phyloP scores from a whole-genome alignment of 1,140 invertebrate genomes.

The Trialeurodes vaporariorum region DNA sequence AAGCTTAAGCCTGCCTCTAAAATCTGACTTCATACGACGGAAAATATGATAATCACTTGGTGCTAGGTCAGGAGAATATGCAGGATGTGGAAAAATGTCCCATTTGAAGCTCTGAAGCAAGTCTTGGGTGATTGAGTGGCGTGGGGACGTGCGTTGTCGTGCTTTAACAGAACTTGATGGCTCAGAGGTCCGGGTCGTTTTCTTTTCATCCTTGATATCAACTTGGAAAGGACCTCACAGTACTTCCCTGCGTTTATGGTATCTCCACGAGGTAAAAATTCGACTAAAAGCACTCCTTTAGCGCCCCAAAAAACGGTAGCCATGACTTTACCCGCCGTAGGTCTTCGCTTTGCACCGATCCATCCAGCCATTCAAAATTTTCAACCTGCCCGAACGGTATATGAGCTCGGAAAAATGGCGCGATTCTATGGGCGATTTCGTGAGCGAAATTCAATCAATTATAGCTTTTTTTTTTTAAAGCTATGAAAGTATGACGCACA shows the following conservation, averaged over 20 bases:
- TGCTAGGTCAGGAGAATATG: slow-evolving; percentile 28
- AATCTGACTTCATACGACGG: slow-evolving; percentile 15
- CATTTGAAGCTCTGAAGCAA: slow-evolving; percentile 23
- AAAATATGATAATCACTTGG: slow-evolving; percentile 30
- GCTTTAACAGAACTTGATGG: slow-evolving; percentile 21
- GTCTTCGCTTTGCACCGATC: not conserved
- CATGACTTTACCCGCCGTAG: not conserved
- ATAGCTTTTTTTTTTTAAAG: no score
- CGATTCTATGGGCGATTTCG: no score
- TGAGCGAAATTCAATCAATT: no score
- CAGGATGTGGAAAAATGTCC: slow-evolving; percentile 29
- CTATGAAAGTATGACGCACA: no score
- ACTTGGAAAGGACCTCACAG: no score
- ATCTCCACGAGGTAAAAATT: not conserved
- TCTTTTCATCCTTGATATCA: not conserved
- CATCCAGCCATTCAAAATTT: no score
- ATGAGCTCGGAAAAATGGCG: no score
- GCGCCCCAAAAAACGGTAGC: not conserved
- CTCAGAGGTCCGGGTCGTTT: not conserved
- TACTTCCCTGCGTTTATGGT: not conserved
- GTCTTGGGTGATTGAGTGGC: slow-evolving; percentile 17
- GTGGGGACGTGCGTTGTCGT: slow-evolving; percentile 33
- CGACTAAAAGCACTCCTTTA: not conserved
- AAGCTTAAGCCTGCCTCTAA: slow-evolving; percentile 16
- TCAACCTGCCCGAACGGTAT: no score